Conservation (phyloP, 2,797 vertebrate genomes). For the Ctenopoma multispine region DNA sequence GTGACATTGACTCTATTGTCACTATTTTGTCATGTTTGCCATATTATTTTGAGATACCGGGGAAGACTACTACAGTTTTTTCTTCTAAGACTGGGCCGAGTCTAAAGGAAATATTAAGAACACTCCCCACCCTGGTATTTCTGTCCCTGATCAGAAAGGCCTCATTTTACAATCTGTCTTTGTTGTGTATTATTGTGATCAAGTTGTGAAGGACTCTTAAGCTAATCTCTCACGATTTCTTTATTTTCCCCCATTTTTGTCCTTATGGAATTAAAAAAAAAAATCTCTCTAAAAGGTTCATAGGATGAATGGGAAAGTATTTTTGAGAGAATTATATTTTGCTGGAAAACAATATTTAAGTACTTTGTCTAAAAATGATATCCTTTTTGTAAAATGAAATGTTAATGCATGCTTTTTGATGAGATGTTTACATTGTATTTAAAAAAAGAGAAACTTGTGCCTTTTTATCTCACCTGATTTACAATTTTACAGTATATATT, state of each 20-base stretch:
- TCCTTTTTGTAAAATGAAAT: constrained; percentile 99
- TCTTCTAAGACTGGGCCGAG: too few species aligned
- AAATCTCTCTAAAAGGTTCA: constrained; percentile 88
- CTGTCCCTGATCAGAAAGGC: constrained; percentile 78
- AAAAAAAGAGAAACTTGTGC: constrained; percentile 99
- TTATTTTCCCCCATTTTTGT: constrained; percentile 61
- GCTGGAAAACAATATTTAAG: constrained; percentile 99
- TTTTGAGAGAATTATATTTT: constrained; percentile 99
- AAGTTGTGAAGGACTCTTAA: constrained; percentile 91
- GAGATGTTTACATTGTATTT: constrained; percentile 99
- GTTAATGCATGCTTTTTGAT: constrained; percentile 99
- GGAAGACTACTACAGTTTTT: too few species aligned
- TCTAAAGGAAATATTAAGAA: constrained; percentile 3
- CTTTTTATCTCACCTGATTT: constrained; percentile 99
- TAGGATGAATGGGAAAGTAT: constrained; percentile 99
- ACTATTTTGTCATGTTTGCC: background rate
- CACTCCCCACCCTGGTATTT: constrained; percentile 6
- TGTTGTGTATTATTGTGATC: constrained; percentile 91
- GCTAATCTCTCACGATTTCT: constrained; percentile 85
- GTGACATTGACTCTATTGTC: background rate
- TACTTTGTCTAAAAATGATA: constrained; percentile 96
- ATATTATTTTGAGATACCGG: background rate
- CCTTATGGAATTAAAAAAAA: constrained; percentile 70
- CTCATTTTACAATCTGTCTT: constrained; percentile 89
- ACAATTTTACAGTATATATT: constrained; percentile 96